Percentiles rank a stretch among this genome's conserved stretches.
Evolutionary conservation across 2,797 vertebrate genomes (phyloP).

Genomic region (Selene dorsalis): DNA sequence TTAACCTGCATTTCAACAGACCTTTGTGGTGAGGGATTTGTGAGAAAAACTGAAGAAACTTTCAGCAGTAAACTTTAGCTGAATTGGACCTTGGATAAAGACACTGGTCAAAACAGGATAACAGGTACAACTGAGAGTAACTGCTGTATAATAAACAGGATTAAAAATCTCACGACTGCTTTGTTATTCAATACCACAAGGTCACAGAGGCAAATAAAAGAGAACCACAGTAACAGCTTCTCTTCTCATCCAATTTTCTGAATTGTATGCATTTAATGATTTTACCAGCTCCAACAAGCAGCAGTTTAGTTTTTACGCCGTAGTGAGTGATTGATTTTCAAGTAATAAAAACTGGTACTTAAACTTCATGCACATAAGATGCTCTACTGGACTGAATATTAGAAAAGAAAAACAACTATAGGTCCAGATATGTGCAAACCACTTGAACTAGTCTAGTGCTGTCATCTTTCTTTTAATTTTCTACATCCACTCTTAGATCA

Average conservation of each 20-base stretch:
- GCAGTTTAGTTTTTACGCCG: slow-evolving; percentile 27
- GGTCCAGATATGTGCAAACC: slow-evolving; percentile 49
- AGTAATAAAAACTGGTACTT: slow-evolving; percentile 19
- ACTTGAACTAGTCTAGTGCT: background rate
- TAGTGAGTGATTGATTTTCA: slow-evolving; percentile 51
- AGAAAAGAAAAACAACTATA: slow-evolving; percentile 18
- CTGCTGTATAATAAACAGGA: background rate
- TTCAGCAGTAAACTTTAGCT: background rate
- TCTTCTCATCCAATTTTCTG: slow-evolving; percentile 8
- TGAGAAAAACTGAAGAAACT: background rate
- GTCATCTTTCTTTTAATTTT: background rate
- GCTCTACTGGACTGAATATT: slow-evolving; percentile 26
- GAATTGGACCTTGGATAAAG: background rate
- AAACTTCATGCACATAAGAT: slow-evolving; percentile 21
- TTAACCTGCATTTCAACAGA: background rate
- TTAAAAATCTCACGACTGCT: background rate
- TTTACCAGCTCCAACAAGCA: slow-evolving; percentile 32
- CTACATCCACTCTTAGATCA: background rate
- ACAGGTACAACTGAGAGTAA: background rate
- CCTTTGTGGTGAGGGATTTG: slow-evolving; percentile 14
- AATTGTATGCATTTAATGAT: slow-evolving; percentile 9
- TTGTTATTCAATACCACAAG: slow-evolving; percentile 15
- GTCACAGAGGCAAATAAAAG: slow-evolving; percentile 17
- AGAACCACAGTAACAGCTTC: background rate
- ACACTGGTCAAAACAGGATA: background rate